These are phyloP conservation scores for Pipa parva DNA, from an alignment of 2,113 vertebrate genomes.

Conservation along the genomic window DNA sequence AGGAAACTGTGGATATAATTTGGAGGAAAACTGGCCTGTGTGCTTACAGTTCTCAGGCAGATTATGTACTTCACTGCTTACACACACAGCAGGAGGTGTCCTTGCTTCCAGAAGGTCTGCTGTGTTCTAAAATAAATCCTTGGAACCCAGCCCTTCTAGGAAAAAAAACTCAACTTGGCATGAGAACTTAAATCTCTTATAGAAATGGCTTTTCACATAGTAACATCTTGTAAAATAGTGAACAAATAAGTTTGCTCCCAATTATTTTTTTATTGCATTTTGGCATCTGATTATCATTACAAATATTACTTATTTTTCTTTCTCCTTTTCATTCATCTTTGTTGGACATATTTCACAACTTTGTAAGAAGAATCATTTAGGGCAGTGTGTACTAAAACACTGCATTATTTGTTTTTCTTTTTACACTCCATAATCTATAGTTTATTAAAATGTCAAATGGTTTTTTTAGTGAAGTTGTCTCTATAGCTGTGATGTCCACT, in stretches of 20 bases:
- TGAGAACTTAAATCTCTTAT: conserved; percentile 2
- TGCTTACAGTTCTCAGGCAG: conserved; percentile 36
- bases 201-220: background rate
- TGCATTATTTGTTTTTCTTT: too few relatives aligned
- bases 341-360: too few relatives aligned
- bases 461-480: too few relatives aligned
- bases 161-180: conserved; percentile 26
- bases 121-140: conserved; percentile 35
- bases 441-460: too few relatives aligned
- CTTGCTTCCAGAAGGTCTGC: conserved; percentile 20
- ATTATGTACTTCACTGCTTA: conserved; percentile 38
- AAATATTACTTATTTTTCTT: too few relatives aligned
- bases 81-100: conserved; percentile 34
- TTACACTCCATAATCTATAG: too few relatives aligned
- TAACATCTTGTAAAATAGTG: background rate
- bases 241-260: background rate
- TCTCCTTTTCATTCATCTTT: too few relatives aligned
- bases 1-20: conserved; percentile 23
- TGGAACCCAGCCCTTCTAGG: conserved; percentile 25
- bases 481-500: too few relatives aligned
- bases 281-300: background rate
- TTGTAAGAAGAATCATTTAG: too few relatives aligned
- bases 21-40: conserved; percentile 6
- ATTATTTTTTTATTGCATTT: background rate
- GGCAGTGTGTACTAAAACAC: too few relatives aligned